Evolutionary conservation across 2,113 vertebrate genomes (phyloP).

Genomic region (Chroicocephalus ridibundus): DNA sequence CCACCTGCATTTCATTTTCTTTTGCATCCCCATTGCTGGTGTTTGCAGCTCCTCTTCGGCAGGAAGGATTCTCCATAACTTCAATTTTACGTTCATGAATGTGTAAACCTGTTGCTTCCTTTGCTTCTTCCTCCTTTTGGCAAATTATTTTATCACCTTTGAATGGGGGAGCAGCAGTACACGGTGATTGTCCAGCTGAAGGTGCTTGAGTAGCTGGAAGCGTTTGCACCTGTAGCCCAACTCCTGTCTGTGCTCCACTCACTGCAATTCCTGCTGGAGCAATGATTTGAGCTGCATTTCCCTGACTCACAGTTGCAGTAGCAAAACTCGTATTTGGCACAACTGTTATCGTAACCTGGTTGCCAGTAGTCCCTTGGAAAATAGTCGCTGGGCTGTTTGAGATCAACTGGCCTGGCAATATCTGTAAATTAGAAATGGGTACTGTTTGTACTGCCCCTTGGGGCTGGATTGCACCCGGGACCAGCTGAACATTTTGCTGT

Average conservation of each 20-base stretch:
- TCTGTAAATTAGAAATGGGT: constrained; percentile 89
- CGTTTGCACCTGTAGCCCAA: constrained; percentile 84
- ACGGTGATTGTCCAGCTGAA: constrained; percentile 81
- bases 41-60: constrained; percentile 83
- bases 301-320: constrained; percentile 90
- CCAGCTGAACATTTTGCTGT: constrained; percentile 91
- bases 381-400: constrained; percentile 91
- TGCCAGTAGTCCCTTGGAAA: constrained; percentile 91
- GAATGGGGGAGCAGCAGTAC: constrained; percentile 85
- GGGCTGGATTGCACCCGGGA: constrained; percentile 86
- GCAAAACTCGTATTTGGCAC: constrained; percentile 97
- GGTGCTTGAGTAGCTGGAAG: constrained; percentile 80
- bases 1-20: constrained; percentile 81
- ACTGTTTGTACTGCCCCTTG: constrained; percentile 88
- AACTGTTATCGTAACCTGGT: constrained; percentile 98
- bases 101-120: constrained; percentile 96
- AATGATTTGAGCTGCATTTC: constrained; percentile 82
- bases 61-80: constrained; percentile 98
- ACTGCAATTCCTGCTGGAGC: constrained; percentile 81
- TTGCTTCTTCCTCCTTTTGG: constrained; percentile 99
- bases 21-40: constrained; percentile 93
- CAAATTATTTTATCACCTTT: constrained; percentile 99
- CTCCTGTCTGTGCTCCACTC: constrained; percentile 79
- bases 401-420: constrained; percentile 91
- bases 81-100: constrained; percentile 98